Evolutionary conservation across 1,140 invertebrate genomes (phyloP).

Genomic region (Macrostomum lignano): DNA sequence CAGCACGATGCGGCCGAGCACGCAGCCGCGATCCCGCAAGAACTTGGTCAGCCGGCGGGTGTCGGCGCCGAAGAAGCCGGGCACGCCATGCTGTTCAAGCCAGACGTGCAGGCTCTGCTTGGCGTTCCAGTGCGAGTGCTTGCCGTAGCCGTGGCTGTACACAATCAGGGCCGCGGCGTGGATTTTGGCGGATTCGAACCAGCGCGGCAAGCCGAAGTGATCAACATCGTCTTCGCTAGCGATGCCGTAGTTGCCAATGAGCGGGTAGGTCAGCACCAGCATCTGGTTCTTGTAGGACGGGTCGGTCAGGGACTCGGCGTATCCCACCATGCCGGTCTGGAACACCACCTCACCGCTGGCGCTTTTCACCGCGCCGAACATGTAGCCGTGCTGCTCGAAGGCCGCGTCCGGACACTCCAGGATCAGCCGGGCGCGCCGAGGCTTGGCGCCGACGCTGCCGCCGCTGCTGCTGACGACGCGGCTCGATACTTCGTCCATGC

Average conservation of each 20-base stretch:
- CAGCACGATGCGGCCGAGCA: conserved; percentile 35
- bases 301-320: conserved; percentile 83
- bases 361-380: conserved; percentile 1
- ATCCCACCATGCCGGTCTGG: conserved; percentile 98
- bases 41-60: conserved; percentile 58
- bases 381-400: neutral
- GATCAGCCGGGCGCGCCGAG: no score
- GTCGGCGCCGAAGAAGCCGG: conserved; percentile 56
- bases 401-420: no score
- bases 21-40: conserved; percentile 49
- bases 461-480: no score
- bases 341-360: conserved; percentile 41
- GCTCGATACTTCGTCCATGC: no score
- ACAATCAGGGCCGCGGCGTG: conserved; percentile 74
- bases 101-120: conserved; percentile 47
- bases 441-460: no score
- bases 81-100: conserved; percentile 46
- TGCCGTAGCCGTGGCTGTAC: conserved; percentile 36
- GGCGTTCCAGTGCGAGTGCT: conserved; percentile 59
- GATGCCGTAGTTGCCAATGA: conserved; percentile 78
- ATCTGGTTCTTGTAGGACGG: conserved; percentile 82
- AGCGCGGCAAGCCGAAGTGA: conserved; percentile 43
- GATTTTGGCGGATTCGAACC: conserved; percentile 65
- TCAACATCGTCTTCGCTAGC: conserved; percentile 32
- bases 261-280: conserved; percentile 71